Conservation (phyloP, 2,113 vertebrate genomes). For the Macquaria australasica region DNA sequence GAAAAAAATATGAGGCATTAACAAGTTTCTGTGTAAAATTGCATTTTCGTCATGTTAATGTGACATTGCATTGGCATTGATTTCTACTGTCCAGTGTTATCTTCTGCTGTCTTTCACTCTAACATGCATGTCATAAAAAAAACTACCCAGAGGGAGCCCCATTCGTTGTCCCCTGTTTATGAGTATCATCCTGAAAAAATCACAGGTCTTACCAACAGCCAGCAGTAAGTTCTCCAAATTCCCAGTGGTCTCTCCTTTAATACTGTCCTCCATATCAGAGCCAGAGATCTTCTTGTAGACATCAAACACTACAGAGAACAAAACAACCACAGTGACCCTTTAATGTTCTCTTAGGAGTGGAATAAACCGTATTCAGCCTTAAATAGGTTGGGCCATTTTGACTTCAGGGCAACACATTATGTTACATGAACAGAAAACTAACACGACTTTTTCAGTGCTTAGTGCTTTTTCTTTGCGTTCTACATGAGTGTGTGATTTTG, state of each 20-base stretch:
- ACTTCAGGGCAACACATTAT: not conserved
- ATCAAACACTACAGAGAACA: slow-evolving; percentile 88
- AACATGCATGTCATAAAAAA: not conserved
- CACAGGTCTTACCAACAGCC: slow-evolving; percentile 88
- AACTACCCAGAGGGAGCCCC: not conserved
- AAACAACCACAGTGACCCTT: slow-evolving; percentile 11
- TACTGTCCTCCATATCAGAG: slow-evolving; percentile 93
- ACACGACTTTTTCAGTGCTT: no score
- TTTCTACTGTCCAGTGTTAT: slow-evolving; percentile 13
- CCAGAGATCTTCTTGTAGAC: slow-evolving; percentile 93
- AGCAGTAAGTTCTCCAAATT: slow-evolving; percentile 91
- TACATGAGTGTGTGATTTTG: not conserved
- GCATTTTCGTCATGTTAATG: slow-evolving; percentile 1
- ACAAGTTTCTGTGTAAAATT: not conserved
- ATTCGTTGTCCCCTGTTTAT: not conserved
- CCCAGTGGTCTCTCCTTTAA: slow-evolving; percentile 93
- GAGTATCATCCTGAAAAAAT: slow-evolving; percentile 15
- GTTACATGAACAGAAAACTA: not conserved
- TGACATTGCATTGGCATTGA: not conserved
- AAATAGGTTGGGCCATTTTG: not conserved
- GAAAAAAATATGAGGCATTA: slow-evolving; percentile 8
- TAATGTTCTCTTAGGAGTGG: not conserved
- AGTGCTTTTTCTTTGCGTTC: no score
- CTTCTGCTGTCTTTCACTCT: slow-evolving; percentile 14
- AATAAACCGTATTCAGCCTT: not conserved